These are phyloP conservation scores for Spatula versicolor DNA, from an alignment of 2,797 vertebrate species.

Conservation along the genomic window DNA sequence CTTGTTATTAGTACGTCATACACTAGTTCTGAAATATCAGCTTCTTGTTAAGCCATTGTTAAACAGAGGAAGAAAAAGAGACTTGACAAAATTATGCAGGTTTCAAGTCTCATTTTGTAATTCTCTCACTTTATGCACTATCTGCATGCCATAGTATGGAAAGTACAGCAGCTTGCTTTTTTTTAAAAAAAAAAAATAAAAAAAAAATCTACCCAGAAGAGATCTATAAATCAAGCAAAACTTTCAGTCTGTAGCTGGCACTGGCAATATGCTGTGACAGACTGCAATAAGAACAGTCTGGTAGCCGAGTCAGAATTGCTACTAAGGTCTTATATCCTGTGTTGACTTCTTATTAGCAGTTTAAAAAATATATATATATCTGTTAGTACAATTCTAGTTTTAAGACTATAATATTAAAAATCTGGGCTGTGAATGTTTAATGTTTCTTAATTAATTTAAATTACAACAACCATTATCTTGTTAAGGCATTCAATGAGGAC, in stretches of 20 bases:
- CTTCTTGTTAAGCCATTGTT: not conserved
- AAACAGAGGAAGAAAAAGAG: not conserved
- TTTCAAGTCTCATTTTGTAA: not conserved
- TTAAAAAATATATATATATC: not conserved
- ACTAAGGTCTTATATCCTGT: not conserved
- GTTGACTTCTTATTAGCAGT: not conserved
- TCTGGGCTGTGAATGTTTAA: constrained; percentile 44
- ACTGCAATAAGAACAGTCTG: not conserved
- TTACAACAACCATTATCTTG: not conserved
- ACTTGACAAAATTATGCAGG: not conserved
- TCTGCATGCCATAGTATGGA: not conserved
- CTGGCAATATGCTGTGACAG: constrained; percentile 1
- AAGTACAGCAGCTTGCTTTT: not conserved
- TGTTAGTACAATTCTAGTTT: not conserved
- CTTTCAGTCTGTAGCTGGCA: not conserved
- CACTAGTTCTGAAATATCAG: not conserved
- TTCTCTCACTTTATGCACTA: not conserved
- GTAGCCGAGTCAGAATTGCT: not conserved
- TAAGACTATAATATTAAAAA: not conserved
- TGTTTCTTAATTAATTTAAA: constrained; percentile 56
- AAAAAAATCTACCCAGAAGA: not conserved
- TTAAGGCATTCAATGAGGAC: not conserved
- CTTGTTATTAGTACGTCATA: constrained; percentile 7
- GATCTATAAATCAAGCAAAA: not conserved
- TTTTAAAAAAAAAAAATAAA: no score